phyloP scores from a whole-genome alignment of 53 echinoderm and acorn worm genomes.

The Echinarachnius parma region DNA sequence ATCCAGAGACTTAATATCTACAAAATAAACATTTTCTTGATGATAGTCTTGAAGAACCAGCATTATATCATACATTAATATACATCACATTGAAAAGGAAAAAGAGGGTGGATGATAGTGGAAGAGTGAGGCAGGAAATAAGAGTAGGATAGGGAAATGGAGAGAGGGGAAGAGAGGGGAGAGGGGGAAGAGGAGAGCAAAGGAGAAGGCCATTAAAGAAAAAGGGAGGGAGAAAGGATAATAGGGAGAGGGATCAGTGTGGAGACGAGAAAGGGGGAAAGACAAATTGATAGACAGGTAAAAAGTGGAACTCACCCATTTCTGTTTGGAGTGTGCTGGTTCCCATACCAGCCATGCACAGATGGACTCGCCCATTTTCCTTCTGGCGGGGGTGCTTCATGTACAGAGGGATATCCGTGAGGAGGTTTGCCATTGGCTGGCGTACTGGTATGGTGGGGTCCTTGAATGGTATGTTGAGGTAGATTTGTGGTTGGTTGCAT shows the following conservation, averaged over 20 bases:
- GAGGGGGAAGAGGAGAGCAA: neutral
- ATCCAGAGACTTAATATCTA: no score
- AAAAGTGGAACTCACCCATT: slow-evolving; percentile 1
- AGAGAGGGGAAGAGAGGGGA: no score
- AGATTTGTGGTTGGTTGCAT: slow-evolving; percentile 16
- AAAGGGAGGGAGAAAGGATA: neutral
- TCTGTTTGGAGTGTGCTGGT: slow-evolving; percentile 18
- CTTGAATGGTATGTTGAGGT: slow-evolving; percentile 27
- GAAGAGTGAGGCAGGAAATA: neutral
- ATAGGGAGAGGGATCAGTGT: neutral
- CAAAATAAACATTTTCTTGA: no score
- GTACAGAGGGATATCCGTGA: slow-evolving; percentile 7
- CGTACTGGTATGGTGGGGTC: slow-evolving; percentile 8
- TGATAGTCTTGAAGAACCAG: no score
- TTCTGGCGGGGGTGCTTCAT: slow-evolving; percentile 9
- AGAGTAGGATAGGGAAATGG: no score
- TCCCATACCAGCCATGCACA: neutral
- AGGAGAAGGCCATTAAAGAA: no score
- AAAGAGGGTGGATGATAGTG: neutral
- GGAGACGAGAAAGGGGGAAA: neutral
- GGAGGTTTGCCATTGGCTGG: slow-evolving; percentile 2
- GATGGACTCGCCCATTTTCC: slow-evolving; percentile 23
- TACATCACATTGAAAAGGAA: no score
- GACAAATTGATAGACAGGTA: neutral
- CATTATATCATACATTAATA: no score